phyloP scores from a whole-genome alignment of 2,113 vertebrate species.

The Hyaena hyaena region DNA sequence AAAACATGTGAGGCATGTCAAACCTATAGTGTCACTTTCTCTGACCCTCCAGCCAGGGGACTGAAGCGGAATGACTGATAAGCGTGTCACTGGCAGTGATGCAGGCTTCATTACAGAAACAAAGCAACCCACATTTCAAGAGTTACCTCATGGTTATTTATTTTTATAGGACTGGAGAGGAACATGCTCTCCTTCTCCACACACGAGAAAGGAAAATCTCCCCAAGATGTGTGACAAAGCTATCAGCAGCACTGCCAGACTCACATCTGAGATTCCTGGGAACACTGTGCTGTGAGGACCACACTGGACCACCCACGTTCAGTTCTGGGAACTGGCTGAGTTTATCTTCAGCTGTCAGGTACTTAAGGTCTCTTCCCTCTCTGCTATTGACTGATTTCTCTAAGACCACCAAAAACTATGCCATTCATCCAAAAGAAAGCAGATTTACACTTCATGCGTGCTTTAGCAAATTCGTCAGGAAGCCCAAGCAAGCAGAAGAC shows the following conservation, averaged over 20 bases:
- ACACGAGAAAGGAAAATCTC: background rate
- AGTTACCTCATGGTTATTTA: constrained; percentile 7
- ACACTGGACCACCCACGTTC: background rate
- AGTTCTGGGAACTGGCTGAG: background rate
- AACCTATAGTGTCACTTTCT: background rate
- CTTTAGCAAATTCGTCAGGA: constrained; percentile 51
- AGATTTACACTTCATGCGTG: constrained; percentile 7
- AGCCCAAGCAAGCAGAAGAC: constrained; percentile 7
- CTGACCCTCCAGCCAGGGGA: background rate
- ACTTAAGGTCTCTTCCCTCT: background rate
- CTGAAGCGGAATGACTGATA: background rate
- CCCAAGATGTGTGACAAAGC: background rate
- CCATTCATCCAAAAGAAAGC: background rate
- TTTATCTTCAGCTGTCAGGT: background rate
- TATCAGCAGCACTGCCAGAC: constrained; percentile 23
- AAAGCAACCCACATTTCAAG: constrained; percentile 5
- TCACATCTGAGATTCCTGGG: background rate
- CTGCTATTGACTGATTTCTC: constrained; percentile 3
- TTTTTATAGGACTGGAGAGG: constrained; percentile 13
- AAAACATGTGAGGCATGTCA: background rate
- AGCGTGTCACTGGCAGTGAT: background rate
- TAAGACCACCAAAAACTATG: background rate
- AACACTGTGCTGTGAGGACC: background rate
- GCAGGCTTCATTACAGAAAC: background rate
- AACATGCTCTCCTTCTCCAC: background rate